phyloP scores from a whole-genome alignment of 1,140 invertebrate genomes.

The Venustaconcha ellipsiformis region DNA sequence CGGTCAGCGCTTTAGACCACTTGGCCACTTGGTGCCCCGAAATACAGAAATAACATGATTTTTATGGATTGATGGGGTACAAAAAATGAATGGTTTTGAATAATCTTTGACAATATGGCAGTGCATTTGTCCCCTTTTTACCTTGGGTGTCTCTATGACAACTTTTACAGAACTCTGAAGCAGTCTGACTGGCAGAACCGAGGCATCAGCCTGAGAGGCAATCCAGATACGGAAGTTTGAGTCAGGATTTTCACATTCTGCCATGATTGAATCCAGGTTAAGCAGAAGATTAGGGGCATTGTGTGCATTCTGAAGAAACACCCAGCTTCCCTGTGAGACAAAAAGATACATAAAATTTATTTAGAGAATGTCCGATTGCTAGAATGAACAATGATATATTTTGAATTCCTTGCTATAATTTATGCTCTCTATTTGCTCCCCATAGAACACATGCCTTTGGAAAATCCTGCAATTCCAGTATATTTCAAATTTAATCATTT shows the following conservation, averaged over 20 bases:
- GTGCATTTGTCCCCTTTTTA: constrained; percentile 10
- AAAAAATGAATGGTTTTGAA: too few species aligned
- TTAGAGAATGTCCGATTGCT: too few species aligned
- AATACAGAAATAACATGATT: too few species aligned
- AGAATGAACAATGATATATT: not conserved
- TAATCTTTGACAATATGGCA: too few species aligned
- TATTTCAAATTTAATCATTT: too few species aligned
- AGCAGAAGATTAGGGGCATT: constrained; percentile 61
- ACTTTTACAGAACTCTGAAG: constrained; percentile 60
- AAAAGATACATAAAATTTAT: not conserved
- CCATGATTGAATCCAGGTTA: constrained; percentile 56
- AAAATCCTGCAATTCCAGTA: too few species aligned
- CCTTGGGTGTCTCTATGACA: constrained; percentile 64
- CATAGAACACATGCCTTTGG: not conserved
- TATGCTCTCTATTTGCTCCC: not conserved
- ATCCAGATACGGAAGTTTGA: constrained; percentile 66
- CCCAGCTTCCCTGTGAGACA: constrained; percentile 61
- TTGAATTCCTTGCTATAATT: not conserved
- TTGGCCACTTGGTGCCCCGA: too few species aligned
- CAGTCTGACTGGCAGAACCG: constrained; percentile 53
- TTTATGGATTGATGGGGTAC: too few species aligned
- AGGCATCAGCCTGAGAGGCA: constrained; percentile 46
- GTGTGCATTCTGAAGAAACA: constrained; percentile 67
- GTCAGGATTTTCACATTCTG: constrained; percentile 50
- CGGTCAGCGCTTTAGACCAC: too few species aligned